Evolutionary conservation across 2,797 vertebrate genomes (phyloP).

Genomic region (Esox lucius): DNA sequence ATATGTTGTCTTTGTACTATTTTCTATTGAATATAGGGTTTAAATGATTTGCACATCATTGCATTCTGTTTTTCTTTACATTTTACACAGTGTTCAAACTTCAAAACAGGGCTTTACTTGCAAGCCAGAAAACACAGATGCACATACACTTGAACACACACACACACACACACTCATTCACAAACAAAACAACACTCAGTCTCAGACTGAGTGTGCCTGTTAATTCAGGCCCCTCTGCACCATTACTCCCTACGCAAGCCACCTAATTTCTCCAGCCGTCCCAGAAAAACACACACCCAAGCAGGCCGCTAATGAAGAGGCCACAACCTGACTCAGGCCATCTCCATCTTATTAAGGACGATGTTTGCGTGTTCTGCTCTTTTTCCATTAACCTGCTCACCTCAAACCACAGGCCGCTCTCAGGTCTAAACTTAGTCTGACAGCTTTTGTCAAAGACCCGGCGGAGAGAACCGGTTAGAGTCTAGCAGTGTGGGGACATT

Average conservation of each 20-base stretch:
- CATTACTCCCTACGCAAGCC: slow-evolving; percentile 33
- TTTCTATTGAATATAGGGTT: no score
- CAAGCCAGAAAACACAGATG: background rate
- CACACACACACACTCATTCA: background rate
- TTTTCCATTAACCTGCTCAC: slow-evolving; percentile 30
- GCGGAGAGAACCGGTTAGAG: background rate
- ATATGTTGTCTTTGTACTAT: no score
- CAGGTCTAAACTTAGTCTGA: background rate
- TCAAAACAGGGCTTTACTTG: no score
- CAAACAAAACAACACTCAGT: background rate
- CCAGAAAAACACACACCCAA: slow-evolving; percentile 40
- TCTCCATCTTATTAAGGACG: slow-evolving; percentile 10
- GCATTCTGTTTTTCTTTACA: no score
- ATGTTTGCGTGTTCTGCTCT: slow-evolving; percentile 15
- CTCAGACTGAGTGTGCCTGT: slow-evolving; percentile 15
- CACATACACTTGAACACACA: background rate
- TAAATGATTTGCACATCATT: no score
- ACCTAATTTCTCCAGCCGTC: slow-evolving; percentile 29
- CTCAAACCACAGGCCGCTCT: background rate
- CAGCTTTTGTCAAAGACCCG: background rate
- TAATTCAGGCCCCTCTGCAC: slow-evolving; percentile 46
- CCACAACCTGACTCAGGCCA: slow-evolving; percentile 4
- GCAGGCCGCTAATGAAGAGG: background rate
- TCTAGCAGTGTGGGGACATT: background rate
- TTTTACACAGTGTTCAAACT: no score